Percentiles rank a stretch among this genome's conserved stretches.
phyloP scores from a whole-genome alignment of 2,888 invertebrate species.

The Tipula lateralis region DNA sequence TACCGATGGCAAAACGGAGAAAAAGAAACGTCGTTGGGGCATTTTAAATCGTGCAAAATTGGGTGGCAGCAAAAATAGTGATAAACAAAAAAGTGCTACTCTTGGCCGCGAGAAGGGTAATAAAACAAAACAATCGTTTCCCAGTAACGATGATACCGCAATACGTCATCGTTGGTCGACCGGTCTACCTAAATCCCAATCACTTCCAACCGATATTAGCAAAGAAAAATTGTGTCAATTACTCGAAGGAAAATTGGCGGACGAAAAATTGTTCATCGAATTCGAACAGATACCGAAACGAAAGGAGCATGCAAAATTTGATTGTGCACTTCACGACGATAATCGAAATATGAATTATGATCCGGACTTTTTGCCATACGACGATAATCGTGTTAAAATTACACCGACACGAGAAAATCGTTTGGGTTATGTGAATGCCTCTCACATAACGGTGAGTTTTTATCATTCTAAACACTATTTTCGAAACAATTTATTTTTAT shows the following conservation, averaged over 20 bases:
- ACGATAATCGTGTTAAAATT: constrained; percentile 78
- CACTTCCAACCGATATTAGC: constrained; percentile 69
- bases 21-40: constrained; percentile 63
- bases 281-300: constrained; percentile 80
- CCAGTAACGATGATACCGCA: constrained; percentile 50
- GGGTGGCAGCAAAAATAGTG: constrained; percentile 57
- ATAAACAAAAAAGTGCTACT: constrained; percentile 61
- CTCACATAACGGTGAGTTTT: constrained; percentile 70
- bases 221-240: constrained; percentile 72
- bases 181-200: constrained; percentile 63
- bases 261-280: constrained; percentile 72
- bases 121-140: constrained; percentile 47
- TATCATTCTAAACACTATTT: constrained; percentile 3
- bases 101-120: constrained; percentile 60
- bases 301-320: constrained; percentile 63
- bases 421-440: constrained; percentile 88
- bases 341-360: constrained; percentile 53
- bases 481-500: constrained; percentile 20
- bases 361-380: constrained; percentile 75
- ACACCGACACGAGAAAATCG: constrained; percentile 78
- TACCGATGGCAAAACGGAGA: constrained; percentile 53
- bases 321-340: constrained; percentile 68
- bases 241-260: constrained; percentile 63
- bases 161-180: constrained; percentile 66
- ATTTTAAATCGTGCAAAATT: constrained; percentile 41